These are phyloP conservation scores for Festucalex cinctus DNA, from an alignment of 2,113 vertebrate species.

Conservation along the genomic window DNA sequence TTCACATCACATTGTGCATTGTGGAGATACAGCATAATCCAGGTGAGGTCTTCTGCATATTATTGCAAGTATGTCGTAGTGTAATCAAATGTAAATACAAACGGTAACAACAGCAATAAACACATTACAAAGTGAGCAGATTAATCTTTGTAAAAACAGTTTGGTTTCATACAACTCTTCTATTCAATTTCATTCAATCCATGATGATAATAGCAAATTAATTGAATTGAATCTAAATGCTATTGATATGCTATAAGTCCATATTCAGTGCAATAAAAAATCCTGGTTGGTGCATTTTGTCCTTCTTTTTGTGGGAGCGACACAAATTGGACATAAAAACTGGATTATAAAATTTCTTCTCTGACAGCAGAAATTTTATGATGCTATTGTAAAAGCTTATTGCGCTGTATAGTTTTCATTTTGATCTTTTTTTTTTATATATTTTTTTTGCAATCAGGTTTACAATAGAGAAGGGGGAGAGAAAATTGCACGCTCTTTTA, in stretches of 20 bases:
- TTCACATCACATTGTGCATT: neutral
- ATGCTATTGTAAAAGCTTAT: constrained; percentile 6
- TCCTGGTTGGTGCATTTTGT: neutral
- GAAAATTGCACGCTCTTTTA: neutral
- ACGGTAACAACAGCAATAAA: neutral
- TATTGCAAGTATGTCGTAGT: neutral
- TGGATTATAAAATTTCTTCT: constrained; percentile 3
- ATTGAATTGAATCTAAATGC: neutral
- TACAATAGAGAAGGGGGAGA: neutral
- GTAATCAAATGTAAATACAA: neutral
- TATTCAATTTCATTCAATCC: neutral
- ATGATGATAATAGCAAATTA: neutral
- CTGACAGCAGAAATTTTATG: constrained; percentile 5
- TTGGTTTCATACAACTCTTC: neutral
- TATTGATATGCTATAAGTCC: neutral
- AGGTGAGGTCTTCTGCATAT: neutral
- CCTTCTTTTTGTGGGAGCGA: neutral
- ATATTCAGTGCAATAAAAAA: neutral
- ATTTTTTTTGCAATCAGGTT: neutral
- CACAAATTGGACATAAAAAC: constrained; percentile 7
- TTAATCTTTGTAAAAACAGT: neutral
- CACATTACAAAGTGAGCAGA: neutral
- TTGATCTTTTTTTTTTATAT: neutral
- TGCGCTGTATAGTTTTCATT: constrained; percentile 4
- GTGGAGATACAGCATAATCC: neutral